Base-by-base conservation (phyloP, 2,797 vertebrate genomes). In the Coregonus sp. region DNA sequence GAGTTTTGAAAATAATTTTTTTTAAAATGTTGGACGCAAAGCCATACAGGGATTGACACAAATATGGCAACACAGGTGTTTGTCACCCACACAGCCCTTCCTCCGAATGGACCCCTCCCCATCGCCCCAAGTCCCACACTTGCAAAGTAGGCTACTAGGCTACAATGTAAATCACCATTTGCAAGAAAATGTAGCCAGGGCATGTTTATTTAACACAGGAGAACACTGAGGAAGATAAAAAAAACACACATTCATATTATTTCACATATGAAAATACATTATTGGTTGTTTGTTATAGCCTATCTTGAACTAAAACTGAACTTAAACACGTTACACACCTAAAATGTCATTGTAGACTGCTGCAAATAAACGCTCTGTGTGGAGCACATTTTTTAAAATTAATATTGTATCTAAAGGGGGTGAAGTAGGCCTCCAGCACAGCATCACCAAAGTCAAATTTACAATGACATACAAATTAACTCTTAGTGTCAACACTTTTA, bases 61-160 rank as follows among this genome's bases (percentile, higher is more conserved):
- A 72, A 54, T 56, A 54, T 54, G 70, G 29, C 51, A 54, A 72
- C 71, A 35, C 71, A 72, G 71, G 71, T 59, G 71, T 70, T 70
- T 70, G 18, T 72, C 71, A 35, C 50, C 12, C 29, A 5, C 15
- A 54, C 31, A 31, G 15, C 52, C 51, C 31, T 35, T 31, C 71
- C 50, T 56, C 52, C 15, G 12, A 70, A 70, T 33, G 9, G n/a
- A 35, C 37, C 37, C 37, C 70, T 51, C 52, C 70, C 71, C 5
- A 6, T 35, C 14, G 31, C 31, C 52, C 31, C 70, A 25, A 16
- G 29, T 72, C 71, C 51, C 71, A 72, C 51, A 6, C 52, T 70
- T 70, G 68, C 68, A 40, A 52, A 33, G 29, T n/a, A 33, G 59
- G 20, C 35, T 9, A 7, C 29, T 63, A 52, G 70, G 71, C 52